Base-by-base conservation (phyloP, 2,797 vertebrate genomes). In the Pseudotriccus pelzelni region DNA sequence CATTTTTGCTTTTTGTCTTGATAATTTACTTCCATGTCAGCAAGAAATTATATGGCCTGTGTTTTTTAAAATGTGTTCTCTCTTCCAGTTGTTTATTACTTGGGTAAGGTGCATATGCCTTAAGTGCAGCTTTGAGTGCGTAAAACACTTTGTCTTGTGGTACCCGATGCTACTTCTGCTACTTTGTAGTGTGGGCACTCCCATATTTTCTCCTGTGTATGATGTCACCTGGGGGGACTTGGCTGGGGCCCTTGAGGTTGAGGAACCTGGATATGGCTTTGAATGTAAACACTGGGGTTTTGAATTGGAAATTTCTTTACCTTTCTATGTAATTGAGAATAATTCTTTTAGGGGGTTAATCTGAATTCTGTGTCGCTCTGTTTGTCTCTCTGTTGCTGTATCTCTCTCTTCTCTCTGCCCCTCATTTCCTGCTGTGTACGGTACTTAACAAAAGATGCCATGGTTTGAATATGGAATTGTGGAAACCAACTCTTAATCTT, bases 331-430 rank as follows among this genome's bases (percentile, higher is more conserved):
- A 53, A 85, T 27, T 12, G 8, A 69, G 43, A 89, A 24, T 11
- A 44, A 8, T 66, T 84, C 20, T 94, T 39, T 68, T 15, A 34
- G 37, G 39, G 9, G 7, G 15, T 84, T 92, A 72, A 46, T 76
- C 37, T 53, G 37, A 47, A 22, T 58, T 91, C 17, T 25, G 0
- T 37, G 8, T 66, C 0, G 0, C 39, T 37, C 12, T 18, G 0
- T 74, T 64, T 66, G 6, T 59, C 4, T 68, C 2, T 70, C 2
- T 27, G 3, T 62, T 52, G 28, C 41, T 43, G 13, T 64, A 10
- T 13, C 74, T 75, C 56, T 60, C 19, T 68, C 36, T 60, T 60
- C 32, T 53, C 23, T 60, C 30, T 69, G 16, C 41, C 47, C n/a
- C 37, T 81, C 12, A 3, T 90, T 90, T 84, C 30, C 34, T 87